These are phyloP conservation scores for Malurus splendens DNA, from an alignment of 2,797 vertebrate species.

Conservation along the genomic window DNA sequence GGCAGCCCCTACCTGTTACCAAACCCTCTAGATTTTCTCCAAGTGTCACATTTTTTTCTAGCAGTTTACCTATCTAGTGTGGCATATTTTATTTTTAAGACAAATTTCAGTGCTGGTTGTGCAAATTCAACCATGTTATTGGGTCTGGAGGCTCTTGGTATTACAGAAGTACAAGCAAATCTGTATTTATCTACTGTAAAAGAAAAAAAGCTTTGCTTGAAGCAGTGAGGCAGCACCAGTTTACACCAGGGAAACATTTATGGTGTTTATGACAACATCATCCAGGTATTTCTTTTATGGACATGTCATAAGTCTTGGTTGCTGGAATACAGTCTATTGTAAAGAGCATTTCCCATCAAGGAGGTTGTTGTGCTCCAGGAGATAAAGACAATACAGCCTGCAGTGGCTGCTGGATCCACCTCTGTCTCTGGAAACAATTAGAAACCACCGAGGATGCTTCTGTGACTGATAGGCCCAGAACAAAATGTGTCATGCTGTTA, in stretches of 20 bases:
- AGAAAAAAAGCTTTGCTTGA: not conserved
- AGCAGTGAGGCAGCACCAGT: not conserved
- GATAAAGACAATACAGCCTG: not conserved
- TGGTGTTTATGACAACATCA: not conserved
- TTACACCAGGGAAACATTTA: not conserved
- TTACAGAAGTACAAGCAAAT: not conserved
- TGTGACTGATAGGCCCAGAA: not conserved
- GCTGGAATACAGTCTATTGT: not conserved
- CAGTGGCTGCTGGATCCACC: not conserved
- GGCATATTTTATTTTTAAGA: not conserved
- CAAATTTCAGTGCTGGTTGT: not conserved
- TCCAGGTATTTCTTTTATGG: not conserved
- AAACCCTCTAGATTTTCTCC: not conserved
- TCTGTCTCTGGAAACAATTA: not conserved
- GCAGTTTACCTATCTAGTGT: not conserved
- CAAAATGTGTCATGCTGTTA: not conserved
- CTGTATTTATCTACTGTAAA: not conserved
- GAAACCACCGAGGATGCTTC: not conserved
- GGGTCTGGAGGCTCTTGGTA: not conserved
- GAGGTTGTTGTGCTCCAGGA: not conserved
- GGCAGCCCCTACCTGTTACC: not conserved
- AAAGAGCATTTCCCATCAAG: not conserved
- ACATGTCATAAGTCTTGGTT: not conserved
- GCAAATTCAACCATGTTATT: not conserved
- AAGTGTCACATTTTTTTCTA: not conserved